Evolutionary conservation across 2,113 vertebrate genomes (phyloP).

Genomic region (Nyctibius bracteatus): DNA sequence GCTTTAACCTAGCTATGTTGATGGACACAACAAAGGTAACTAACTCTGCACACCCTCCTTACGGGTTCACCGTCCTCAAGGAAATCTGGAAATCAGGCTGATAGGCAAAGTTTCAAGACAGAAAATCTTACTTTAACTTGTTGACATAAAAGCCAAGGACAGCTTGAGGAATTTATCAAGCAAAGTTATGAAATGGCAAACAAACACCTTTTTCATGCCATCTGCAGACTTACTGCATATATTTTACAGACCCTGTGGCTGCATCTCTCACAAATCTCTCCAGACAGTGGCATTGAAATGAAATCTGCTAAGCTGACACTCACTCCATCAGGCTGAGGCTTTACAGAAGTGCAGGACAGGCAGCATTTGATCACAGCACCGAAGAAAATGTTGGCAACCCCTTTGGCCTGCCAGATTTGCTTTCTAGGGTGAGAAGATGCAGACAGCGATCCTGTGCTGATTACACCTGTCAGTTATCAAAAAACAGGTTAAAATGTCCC

Average conservation of each 20-base stretch:
- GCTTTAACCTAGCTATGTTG: not conserved
- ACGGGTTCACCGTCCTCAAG: fast-evolving
- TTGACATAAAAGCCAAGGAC: not conserved
- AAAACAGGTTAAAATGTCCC: not conserved
- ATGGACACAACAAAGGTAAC: not conserved
- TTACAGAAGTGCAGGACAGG: not conserved
- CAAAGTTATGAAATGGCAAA: not conserved
- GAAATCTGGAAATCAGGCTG: not conserved
- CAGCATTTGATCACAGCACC: not conserved
- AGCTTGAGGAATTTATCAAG: not conserved
- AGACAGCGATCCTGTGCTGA: not conserved
- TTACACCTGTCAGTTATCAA: not conserved
- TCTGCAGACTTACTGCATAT: not conserved
- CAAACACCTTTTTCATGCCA: not conserved
- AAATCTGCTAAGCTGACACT: not conserved
- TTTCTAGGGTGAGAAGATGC: not conserved
- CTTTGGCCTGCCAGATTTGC: not conserved
- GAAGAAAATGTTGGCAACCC: not conserved
- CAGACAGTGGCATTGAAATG: not conserved
- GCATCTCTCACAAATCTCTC: not conserved
- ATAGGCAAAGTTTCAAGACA: not conserved
- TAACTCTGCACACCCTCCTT: not conserved
- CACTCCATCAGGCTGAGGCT: not conserved
- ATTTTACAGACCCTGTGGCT: not conserved
- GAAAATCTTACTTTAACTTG: not conserved